These are phyloP conservation scores for Eufriesea mexicana DNA, from an alignment of 1,140 invertebrate genomes.

Conservation along the genomic window DNA sequence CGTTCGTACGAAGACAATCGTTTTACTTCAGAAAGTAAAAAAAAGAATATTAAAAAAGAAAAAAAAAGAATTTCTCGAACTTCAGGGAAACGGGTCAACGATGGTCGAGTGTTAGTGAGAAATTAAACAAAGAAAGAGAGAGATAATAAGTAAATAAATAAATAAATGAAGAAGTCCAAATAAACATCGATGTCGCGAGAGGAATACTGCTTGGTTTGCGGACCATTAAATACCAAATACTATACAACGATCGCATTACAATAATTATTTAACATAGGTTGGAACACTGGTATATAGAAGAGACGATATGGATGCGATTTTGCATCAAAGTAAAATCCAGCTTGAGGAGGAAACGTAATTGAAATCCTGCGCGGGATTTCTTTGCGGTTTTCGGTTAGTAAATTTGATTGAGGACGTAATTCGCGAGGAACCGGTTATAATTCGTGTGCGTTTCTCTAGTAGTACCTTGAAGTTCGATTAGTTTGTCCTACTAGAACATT, in stretches of 20 bases:
- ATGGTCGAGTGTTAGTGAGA: conserved; percentile 17
- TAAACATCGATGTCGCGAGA: conserved; percentile 34
- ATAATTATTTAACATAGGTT: conserved; percentile 73
- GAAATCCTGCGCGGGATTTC: neutral
- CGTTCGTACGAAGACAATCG: conserved; percentile 64
- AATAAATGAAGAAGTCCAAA: conserved; percentile 6
- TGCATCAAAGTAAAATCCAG: neutral
- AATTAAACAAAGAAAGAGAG: conserved; percentile 3
- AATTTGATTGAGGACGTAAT: conserved; percentile 71
- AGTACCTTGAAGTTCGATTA: neutral
- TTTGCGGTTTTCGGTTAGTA: conserved; percentile 37
- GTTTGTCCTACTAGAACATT: neutral
- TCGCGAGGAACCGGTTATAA: neutral
- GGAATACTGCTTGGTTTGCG: conserved; percentile 72
- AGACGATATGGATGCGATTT: conserved; percentile 15
- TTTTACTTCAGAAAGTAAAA: conserved; percentile 66
- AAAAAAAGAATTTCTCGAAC: conserved; percentile 4
- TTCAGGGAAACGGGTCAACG: conserved; percentile 40
- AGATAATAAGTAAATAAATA: conserved; percentile 5
- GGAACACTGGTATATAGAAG: neutral
- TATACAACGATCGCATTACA: conserved; percentile 78
- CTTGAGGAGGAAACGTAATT: neutral
- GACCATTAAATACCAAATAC: conserved; percentile 75
- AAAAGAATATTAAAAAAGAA: neutral
- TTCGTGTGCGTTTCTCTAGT: conserved; percentile 22